Conservation (phyloP, 2,888 invertebrate species). For the Lepidonotus clava region DNA sequence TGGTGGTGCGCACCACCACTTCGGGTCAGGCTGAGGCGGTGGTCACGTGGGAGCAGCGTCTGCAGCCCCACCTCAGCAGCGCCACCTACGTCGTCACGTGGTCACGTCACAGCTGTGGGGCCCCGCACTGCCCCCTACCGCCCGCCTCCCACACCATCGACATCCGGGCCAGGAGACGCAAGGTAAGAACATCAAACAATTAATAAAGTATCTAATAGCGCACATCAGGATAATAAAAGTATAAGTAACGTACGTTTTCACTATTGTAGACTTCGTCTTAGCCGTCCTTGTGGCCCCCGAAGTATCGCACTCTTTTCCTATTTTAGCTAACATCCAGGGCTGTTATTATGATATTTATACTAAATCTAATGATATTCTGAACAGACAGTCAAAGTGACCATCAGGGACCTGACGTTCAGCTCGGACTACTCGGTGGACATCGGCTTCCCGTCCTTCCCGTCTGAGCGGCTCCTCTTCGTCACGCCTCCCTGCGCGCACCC, state of each 20-base stretch:
- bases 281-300: too few species aligned
- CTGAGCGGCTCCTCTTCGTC: neutral
- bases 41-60: constrained; percentile 7
- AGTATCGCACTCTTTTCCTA: too few species aligned
- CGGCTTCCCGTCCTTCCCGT: neutral
- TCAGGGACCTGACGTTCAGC: neutral
- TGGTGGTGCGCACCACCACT: neutral
- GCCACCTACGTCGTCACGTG: constrained; percentile 10
- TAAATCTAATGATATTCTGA: too few species aligned
- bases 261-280: too few species aligned
- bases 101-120: neutral
- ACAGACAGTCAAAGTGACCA: neutral
- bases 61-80: neutral
- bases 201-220: too few species aligned
- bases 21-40: neutral
- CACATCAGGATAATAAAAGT: too few species aligned
- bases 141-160: neutral
- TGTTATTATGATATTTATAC: too few species aligned
- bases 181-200: too few species aligned
- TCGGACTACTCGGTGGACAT: neutral
- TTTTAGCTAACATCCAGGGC: too few species aligned
- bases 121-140: neutral
- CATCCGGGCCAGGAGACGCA: neutral
- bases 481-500: neutral
- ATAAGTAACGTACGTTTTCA: too few species aligned